These are phyloP conservation scores for Heteromurus nitidus DNA, from an alignment of 2,888 invertebrate genomes.

Conservation along the genomic window DNA sequence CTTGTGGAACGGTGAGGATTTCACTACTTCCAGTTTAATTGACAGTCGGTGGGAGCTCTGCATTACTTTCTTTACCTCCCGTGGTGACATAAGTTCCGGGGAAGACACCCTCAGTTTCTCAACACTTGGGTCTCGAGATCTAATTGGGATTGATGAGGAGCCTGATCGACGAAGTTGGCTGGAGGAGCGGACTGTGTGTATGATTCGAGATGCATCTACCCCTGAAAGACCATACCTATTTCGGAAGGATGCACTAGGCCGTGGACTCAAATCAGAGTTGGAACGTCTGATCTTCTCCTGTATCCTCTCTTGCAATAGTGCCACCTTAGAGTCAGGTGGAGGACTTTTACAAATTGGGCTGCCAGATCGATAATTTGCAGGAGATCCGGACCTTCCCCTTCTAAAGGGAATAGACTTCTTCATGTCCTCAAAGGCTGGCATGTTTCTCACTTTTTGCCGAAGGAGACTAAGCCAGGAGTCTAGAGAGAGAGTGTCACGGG, in stretches of 20 bases:
- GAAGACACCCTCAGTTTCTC: slow-evolving; percentile 76
- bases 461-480: slow-evolving; percentile 58
- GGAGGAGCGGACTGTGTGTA: slow-evolving; percentile 67
- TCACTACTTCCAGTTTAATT: slow-evolving; percentile 71
- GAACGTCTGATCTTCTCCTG: slow-evolving; percentile 70
- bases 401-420: slow-evolving; percentile 60
- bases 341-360: slow-evolving; percentile 69
- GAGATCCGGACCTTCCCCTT: slow-evolving; percentile 66
- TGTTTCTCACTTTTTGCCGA: slow-evolving; percentile 59
- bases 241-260: slow-evolving; percentile 50
- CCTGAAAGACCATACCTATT: slow-evolving; percentile 63
- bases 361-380: slow-evolving; percentile 65
- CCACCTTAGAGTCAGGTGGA: slow-evolving; percentile 67
- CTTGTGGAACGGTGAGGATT: slow-evolving; percentile 71
- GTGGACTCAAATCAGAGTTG: slow-evolving; percentile 68
- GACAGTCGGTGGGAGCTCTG: slow-evolving; percentile 68
- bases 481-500: slow-evolving; percentile 23
- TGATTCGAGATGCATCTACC: slow-evolving; percentile 63
- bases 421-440: slow-evolving; percentile 71
- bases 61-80: slow-evolving; percentile 78
- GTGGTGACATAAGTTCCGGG: slow-evolving; percentile 80
- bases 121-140: slow-evolving; percentile 68
- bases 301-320: slow-evolving; percentile 70
- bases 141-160: slow-evolving; percentile 69
- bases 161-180: slow-evolving; percentile 61